These are phyloP conservation scores for Acanthosepion esculentum DNA, from an alignment of 2,888 invertebrate genomes.

Conservation along the genomic window DNA sequence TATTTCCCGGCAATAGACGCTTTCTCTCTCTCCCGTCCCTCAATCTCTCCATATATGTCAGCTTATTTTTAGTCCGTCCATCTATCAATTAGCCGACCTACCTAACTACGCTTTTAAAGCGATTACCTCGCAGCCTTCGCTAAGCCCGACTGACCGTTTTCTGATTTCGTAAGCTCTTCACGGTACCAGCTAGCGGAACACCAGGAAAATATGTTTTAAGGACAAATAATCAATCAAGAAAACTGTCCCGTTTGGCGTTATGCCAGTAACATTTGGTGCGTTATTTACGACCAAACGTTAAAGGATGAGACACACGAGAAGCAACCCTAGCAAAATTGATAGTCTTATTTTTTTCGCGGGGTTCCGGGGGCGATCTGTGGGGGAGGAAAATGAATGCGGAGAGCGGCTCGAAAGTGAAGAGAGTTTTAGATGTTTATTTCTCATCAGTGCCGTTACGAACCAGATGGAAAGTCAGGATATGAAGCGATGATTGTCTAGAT, in stretches of 20 bases:
- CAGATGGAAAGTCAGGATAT: too few relatives aligned
- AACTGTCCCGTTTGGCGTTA: background rate
- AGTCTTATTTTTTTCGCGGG: background rate
- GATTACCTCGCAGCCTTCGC: background rate
- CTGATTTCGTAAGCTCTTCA: background rate
- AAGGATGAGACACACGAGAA: background rate
- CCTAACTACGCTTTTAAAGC: background rate
- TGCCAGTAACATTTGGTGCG: background rate
- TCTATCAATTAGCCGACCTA: conserved; percentile 8
- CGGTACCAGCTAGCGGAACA: background rate
- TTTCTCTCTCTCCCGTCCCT: background rate
- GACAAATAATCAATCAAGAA: background rate
- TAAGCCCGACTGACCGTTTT: background rate
- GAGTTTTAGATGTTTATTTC: too few relatives aligned
- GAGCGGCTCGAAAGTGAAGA: too few relatives aligned
- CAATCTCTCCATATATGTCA: background rate
- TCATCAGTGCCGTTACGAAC: too few relatives aligned
- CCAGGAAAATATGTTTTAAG: background rate
- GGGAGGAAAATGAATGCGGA: too few relatives aligned
- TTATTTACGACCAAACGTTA: background rate
- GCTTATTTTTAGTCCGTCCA: conserved; percentile 2
- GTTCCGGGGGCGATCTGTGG: too few relatives aligned
- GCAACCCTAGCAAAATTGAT: background rate
- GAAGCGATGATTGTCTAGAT: too few relatives aligned
- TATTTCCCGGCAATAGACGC: too few relatives aligned